phyloP scores from a whole-genome alignment of 2,888 invertebrate species.

The Tholera decimalis region DNA sequence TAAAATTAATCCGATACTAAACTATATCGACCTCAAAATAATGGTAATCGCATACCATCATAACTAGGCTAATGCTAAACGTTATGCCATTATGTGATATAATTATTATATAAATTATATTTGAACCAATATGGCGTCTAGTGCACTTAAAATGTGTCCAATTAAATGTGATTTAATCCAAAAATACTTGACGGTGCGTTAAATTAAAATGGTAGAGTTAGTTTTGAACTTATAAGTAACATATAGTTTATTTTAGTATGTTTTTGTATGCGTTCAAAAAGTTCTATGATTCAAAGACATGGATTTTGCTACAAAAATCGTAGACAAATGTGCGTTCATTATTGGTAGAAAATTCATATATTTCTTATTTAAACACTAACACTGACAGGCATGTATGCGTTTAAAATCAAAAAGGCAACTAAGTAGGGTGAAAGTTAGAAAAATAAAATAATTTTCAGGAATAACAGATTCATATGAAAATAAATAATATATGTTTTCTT shows the following conservation, averaged over 20 bases:
- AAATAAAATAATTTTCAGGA: neutral
- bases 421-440: neutral
- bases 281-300: no score
- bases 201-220: conserved; percentile 21
- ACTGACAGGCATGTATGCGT: neutral
- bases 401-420: neutral
- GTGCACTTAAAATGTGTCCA: conserved; percentile 43
- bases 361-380: no score
- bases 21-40: conserved; percentile 57
- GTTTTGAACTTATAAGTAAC: neutral
- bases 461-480: neutral
- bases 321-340: neutral
- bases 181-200: conserved; percentile 23
- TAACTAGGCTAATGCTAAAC: conserved; percentile 61
- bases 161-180: conserved; percentile 37
- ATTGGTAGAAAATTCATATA: neutral
- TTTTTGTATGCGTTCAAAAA: no score
- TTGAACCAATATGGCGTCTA: conserved; percentile 42
- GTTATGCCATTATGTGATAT: conserved; percentile 52
- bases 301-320: neutral
- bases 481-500: neutral
- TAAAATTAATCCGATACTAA: conserved; percentile 39
- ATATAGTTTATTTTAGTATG: neutral
- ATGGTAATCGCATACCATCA: conserved; percentile 51
- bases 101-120: conserved; percentile 60